Evolutionary conservation across 2,888 invertebrate species (phyloP).

Genomic region (Magallana nippona): DNA sequence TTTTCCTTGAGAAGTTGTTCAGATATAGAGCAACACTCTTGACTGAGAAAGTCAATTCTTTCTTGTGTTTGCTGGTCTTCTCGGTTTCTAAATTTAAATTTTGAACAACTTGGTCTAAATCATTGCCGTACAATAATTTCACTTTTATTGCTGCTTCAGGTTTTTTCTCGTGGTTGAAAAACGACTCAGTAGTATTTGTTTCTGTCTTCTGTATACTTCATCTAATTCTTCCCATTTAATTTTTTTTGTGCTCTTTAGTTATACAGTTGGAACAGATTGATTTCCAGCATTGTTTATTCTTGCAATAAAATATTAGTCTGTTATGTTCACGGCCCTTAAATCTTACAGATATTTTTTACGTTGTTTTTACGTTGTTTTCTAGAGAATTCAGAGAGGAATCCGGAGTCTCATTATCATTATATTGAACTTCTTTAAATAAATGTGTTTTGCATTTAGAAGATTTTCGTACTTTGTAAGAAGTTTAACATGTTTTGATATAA

Average conservation of each 20-base stretch:
- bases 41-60: neutral
- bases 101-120: neutral
- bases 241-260: neutral
- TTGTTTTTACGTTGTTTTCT: neutral
- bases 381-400: slow-evolving; percentile 1
- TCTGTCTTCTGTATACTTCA: neutral
- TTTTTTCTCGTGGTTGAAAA: neutral
- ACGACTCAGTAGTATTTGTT: neutral
- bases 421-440: neutral
- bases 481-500: neutral
- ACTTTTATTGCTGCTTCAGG: neutral
- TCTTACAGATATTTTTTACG: neutral
- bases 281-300: neutral
- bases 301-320: neutral
- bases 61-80: neutral
- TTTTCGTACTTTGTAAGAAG: neutral
- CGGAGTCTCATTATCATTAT: neutral
- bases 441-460: neutral
- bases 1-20: neutral
- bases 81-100: neutral
- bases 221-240: slow-evolving; percentile 2
- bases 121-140: neutral
- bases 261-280: neutral
- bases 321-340: neutral
- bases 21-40: neutral